Percentiles rank a stretch among this genome's conserved stretches.
phyloP scores from a whole-genome alignment of 1,140 invertebrate genomes.

The Ganaspis sp. region DNA sequence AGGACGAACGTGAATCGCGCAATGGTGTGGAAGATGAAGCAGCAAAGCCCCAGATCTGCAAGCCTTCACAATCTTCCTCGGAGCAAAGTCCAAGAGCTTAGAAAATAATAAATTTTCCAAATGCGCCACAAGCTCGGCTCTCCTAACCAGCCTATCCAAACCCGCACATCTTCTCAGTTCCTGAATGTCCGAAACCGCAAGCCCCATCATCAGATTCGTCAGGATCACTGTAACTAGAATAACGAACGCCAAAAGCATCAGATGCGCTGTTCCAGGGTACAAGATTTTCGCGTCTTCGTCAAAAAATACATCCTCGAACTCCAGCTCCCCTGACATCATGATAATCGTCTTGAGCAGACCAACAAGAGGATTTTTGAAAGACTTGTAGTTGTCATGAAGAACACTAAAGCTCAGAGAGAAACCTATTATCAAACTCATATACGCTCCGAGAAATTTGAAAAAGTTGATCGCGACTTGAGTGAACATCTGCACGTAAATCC shows the following conservation, averaged over 20 bases:
- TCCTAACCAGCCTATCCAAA: slow-evolving; percentile 85
- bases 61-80: slow-evolving; percentile 79
- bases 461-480: slow-evolving; percentile 89
- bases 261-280: slow-evolving; percentile 84
- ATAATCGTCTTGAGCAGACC: slow-evolving; percentile 87
- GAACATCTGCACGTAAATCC: slow-evolving; percentile 91
- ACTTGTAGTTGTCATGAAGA: slow-evolving; percentile 85
- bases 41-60: slow-evolving; percentile 83
- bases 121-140: slow-evolving; percentile 86
- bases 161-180: slow-evolving; percentile 89
- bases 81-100: slow-evolving; percentile 81
- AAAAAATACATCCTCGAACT: slow-evolving; percentile 91
- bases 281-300: slow-evolving; percentile 75
- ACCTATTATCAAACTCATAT: slow-evolving; percentile 86
- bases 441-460: slow-evolving; percentile 88
- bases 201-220: slow-evolving; percentile 89
- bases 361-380: slow-evolving; percentile 80
- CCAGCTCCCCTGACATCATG: slow-evolving; percentile 93
- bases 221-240: slow-evolving; percentile 90
- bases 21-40: slow-evolving; percentile 83
- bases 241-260: slow-evolving; percentile 87
- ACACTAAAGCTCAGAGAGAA: slow-evolving; percentile 88
- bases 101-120: slow-evolving; percentile 89
- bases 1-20: slow-evolving; percentile 83
- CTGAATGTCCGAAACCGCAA: slow-evolving; percentile 89